Percentiles rank a stretch among this genome's conserved stretches.
Conservation (phyloP, 2,888 invertebrate genomes). For the Platyscelio sp. region DNA sequence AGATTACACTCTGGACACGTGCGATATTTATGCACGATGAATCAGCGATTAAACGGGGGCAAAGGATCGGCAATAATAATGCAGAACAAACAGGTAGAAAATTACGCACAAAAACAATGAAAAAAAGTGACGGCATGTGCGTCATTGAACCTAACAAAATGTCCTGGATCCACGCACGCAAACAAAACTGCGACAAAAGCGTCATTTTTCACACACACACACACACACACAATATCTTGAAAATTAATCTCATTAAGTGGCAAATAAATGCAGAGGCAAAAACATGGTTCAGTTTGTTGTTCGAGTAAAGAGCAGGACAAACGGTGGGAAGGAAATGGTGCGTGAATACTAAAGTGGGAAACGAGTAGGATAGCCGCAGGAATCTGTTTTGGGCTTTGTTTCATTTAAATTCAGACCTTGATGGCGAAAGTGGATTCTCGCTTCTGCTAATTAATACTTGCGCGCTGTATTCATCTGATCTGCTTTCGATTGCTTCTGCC, state of each 20-base stretch:
- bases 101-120: background rate
- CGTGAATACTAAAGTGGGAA: too few species aligned
- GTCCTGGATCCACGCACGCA: too few species aligned
- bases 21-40: constrained; percentile 51
- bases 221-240: too few species aligned
- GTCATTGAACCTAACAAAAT: background rate
- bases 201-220: too few species aligned
- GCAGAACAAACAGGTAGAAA: background rate
- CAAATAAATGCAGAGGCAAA: too few species aligned
- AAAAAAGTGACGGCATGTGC: background rate
- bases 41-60: constrained; percentile 53
- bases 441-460: constrained; percentile 70
- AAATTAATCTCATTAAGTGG: too few species aligned
- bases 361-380: too few species aligned
- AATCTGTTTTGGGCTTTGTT: background rate
- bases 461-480: constrained; percentile 58
- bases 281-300: too few species aligned
- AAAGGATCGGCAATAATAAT: constrained; percentile 41
- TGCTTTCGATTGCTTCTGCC: constrained; percentile 66
- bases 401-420: constrained; percentile 44
- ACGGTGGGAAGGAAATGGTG: too few species aligned
- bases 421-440: constrained; percentile 71
- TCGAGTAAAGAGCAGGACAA: too few species aligned
- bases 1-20: constrained; percentile 42
- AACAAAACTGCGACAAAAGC: too few species aligned